A percentile compares a stretch with the other conserved stretches of the same genome.
These are phyloP conservation scores for Reticulitermes lucifugus DNA, from an alignment of 2,888 invertebrate genomes.

Conservation along the genomic window DNA sequence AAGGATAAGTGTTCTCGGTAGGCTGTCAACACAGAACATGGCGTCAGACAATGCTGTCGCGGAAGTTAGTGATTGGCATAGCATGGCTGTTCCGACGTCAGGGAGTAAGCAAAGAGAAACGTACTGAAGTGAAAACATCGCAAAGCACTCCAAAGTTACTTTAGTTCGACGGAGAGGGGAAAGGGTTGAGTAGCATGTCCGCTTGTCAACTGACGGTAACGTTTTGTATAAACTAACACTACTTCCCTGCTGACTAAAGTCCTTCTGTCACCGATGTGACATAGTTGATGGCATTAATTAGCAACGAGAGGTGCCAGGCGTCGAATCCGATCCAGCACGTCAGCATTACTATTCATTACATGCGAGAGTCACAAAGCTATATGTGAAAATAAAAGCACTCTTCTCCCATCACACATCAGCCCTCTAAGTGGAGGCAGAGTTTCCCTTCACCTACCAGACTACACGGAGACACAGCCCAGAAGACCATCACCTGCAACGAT, in stretches of 20 bases:
- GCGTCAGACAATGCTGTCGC: background rate
- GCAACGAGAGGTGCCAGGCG: background rate
- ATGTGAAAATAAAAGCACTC: too few relatives aligned
- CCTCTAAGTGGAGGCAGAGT: too few relatives aligned
- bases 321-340: too few relatives aligned
- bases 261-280: slow-evolving; percentile 40
- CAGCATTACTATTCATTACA: too few relatives aligned
- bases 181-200: slow-evolving; percentile 35
- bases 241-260: background rate
- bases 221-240: slow-evolving; percentile 45
- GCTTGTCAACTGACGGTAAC: slow-evolving; percentile 39
- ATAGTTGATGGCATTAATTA: slow-evolving; percentile 48
- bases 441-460: too few relatives aligned
- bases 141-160: slow-evolving; percentile 38
- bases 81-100: background rate
- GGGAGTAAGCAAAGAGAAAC: background rate
- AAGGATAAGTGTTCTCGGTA: background rate
- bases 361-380: too few relatives aligned
- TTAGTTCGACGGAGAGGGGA: slow-evolving; percentile 1
- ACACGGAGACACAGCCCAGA: too few relatives aligned
- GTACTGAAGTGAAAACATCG: slow-evolving; percentile 27
- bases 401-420: too few relatives aligned
- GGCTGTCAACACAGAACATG: background rate
- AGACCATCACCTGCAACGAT: too few relatives aligned
- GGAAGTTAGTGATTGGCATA: slow-evolving; percentile 5